Conservation (phyloP, 2,113 vertebrate species). For the Gasterosteus nipponicus region DNA sequence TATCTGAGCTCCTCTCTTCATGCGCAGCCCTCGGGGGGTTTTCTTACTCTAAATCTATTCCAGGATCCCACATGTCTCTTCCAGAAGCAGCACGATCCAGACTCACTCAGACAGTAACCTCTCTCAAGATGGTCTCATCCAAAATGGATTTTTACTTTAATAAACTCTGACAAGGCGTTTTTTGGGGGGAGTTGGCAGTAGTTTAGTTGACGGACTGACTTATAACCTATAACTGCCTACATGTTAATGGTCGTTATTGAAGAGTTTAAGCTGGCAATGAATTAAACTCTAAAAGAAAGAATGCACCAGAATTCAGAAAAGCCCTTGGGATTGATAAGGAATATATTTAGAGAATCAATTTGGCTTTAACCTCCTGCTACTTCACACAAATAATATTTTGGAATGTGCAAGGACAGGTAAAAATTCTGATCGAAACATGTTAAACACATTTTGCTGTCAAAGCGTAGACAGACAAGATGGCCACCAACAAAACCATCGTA, state of each 20-base stretch:
- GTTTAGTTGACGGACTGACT: constrained; percentile 1
- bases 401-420: neutral
- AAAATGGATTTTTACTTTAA: neutral
- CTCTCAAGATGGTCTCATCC: neutral
- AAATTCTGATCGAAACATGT: neutral
- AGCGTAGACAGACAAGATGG: neutral
- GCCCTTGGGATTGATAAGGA: neutral
- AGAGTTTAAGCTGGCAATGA: neutral
- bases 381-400: neutral
- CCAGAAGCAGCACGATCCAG: neutral
- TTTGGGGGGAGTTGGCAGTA: neutral
- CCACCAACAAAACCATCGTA: neutral
- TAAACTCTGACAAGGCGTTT: neutral
- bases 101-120: neutral
- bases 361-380: neutral
- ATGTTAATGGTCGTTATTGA: constrained; percentile 6
- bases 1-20: constrained; percentile 11
- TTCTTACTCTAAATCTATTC: constrained; percentile 44
- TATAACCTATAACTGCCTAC: constrained; percentile 28
- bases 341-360: neutral
- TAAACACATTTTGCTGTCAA: neutral
- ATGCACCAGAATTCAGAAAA: neutral
- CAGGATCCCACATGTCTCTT: constrained; percentile 33
- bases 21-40: constrained; percentile 29
- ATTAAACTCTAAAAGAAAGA: neutral